A percentile compares a stretch with the other conserved stretches of the same genome.
Evolutionary conservation across 2,113 vertebrate genomes (phyloP).

Genomic region (Hippocampus barbouri): DNA sequence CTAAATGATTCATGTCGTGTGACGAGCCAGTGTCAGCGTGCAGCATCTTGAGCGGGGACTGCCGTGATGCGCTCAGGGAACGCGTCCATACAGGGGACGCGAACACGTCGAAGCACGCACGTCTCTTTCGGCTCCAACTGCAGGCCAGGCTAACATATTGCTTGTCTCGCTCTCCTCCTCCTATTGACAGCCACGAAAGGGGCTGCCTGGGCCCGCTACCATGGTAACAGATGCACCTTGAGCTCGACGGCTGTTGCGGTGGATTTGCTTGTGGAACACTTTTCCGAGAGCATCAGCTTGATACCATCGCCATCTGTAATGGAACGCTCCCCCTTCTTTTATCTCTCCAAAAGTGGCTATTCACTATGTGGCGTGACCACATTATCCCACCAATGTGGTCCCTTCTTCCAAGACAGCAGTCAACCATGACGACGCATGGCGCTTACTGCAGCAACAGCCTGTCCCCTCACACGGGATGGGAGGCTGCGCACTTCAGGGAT

Average conservation of each 20-base stretch:
- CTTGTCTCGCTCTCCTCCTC: conserved; percentile 43
- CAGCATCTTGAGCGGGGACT: conserved; percentile 38
- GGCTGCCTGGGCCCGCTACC: conserved; percentile 64
- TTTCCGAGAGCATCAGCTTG: conserved; percentile 42
- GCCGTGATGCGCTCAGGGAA: conserved; percentile 30
- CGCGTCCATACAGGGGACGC: conserved; percentile 24
- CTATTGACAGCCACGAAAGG: conserved; percentile 69
- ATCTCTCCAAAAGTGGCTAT: conserved; percentile 55
- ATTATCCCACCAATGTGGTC: conserved; percentile 60
- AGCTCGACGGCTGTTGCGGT: conserved; percentile 47
- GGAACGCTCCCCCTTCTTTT: conserved; percentile 61
- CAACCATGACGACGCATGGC: conserved; percentile 40
- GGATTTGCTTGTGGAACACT: conserved; percentile 51
- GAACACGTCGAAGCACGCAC: conserved; percentile 6
- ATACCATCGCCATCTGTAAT: conserved; percentile 63
- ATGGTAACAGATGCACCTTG: conserved; percentile 77
- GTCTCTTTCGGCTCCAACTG: conserved; percentile 45
- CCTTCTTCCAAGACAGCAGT: conserved; percentile 47
- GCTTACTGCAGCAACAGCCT: conserved; percentile 40
- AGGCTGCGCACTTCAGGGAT: conserved; percentile 28
- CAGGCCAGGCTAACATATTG: conserved; percentile 49
- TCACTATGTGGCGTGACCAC: conserved; percentile 47
- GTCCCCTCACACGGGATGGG: conserved; percentile 27
- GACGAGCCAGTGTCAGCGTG: conserved; percentile 64
- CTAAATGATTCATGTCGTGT: conserved; percentile 76